Conservation (phyloP, 2,888 invertebrate genomes). For the Bibio marci region DNA sequence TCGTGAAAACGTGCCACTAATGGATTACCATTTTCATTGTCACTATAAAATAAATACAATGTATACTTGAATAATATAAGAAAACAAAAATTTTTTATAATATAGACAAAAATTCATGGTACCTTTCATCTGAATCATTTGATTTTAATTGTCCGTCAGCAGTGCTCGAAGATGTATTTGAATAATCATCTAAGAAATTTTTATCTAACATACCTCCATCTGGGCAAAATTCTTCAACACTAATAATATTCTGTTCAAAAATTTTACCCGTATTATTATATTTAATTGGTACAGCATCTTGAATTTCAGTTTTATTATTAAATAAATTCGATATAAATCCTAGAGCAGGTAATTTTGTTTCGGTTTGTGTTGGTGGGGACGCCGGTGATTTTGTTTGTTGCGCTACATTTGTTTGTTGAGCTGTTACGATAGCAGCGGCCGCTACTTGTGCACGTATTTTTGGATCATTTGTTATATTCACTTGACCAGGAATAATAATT, state of each 20-base stretch:
- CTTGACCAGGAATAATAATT: constrained; percentile 11
- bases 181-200: constrained; percentile 54
- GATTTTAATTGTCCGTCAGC: constrained; percentile 16
- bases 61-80: too few relatives aligned
- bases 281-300: not conserved
- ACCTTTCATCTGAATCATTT: not conserved
- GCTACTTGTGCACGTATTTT: not conserved
- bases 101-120: too few relatives aligned
- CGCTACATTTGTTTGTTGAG: not conserved
- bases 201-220: constrained; percentile 57
- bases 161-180: constrained; percentile 14
- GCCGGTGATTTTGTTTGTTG: not conserved
- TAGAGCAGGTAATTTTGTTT: not conserved
- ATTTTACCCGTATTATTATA: not conserved
- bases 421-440: not conserved
- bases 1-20: constrained; percentile 71
- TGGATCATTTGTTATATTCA: constrained; percentile 8
- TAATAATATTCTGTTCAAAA: constrained; percentile 20
- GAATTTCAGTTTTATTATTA: constrained; percentile 2
- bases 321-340: constrained; percentile 3
- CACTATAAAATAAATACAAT: too few relatives aligned
- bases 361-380: not conserved
- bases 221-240: constrained; percentile 56
- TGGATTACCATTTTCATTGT: constrained; percentile 54
- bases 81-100: too few relatives aligned